A percentile compares a stretch with the other conserved stretches of the same genome.
phyloP scores from a whole-genome alignment of 2,888 invertebrate genomes.

The Heliconius hortense region DNA sequence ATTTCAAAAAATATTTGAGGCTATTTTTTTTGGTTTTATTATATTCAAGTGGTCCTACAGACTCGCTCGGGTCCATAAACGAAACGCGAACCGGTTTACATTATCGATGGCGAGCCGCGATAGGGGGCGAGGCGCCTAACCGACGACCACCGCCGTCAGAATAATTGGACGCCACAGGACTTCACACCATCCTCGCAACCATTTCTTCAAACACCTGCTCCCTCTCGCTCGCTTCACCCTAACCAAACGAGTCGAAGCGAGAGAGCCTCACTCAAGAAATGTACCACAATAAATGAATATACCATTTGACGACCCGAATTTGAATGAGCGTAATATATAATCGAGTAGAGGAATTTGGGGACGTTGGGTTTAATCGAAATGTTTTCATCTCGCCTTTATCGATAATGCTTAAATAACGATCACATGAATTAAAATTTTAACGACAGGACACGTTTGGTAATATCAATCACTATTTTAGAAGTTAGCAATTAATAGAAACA shows the following conservation, averaged over 20 bases:
- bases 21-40: slow-evolving; percentile 32
- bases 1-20: slow-evolving; percentile 19
- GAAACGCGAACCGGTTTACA: slow-evolving; percentile 73
- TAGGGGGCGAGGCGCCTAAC: slow-evolving; percentile 76
- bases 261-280: slow-evolving; percentile 48
- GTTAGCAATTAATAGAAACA: slow-evolving; percentile 16
- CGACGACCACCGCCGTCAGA: slow-evolving; percentile 74
- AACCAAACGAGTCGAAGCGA: slow-evolving; percentile 42
- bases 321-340: slow-evolving; percentile 66
- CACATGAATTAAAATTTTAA: slow-evolving; percentile 23
- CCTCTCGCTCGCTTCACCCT: slow-evolving; percentile 39
- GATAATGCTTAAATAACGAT: slow-evolving; percentile 27
- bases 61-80: slow-evolving; percentile 58
- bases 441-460: slow-evolving; percentile 22
- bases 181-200: slow-evolving; percentile 69
- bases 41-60: slow-evolving; percentile 33
- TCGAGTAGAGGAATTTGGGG: slow-evolving; percentile 59
- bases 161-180: slow-evolving; percentile 81
- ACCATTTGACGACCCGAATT: slow-evolving; percentile 59
- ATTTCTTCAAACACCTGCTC: slow-evolving; percentile 42
- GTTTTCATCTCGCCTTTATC: slow-evolving; percentile 40
- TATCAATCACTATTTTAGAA: slow-evolving; percentile 36
- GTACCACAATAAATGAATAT: slow-evolving; percentile 61
- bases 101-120: slow-evolving; percentile 79
- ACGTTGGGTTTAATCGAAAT: slow-evolving; percentile 56